Conservation (phyloP, 2,797 vertebrate genomes). For the Melanotaenia pygmaea region DNA sequence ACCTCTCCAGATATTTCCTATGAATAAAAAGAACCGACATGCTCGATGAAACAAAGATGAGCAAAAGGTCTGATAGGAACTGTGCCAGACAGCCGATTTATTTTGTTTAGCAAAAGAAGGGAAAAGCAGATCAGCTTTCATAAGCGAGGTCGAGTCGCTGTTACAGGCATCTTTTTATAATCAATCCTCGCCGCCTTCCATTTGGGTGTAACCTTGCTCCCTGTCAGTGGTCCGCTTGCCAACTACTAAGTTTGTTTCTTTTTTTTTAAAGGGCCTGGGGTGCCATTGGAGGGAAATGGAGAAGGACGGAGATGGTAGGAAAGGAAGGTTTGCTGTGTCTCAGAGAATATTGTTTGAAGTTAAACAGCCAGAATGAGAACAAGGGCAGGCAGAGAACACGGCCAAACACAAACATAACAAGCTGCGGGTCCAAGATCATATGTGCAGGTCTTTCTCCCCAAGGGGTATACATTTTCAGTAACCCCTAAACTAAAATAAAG, state of each 20-base stretch:
- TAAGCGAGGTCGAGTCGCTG: slow-evolving; percentile 68
- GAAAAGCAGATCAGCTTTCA: slow-evolving; percentile 60
- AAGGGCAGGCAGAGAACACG: slow-evolving; percentile 15
- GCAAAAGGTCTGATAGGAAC: slow-evolving; percentile 54
- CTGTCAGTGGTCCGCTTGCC: slow-evolving; percentile 57
- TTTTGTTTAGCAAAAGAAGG: slow-evolving; percentile 60
- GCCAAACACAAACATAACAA: slow-evolving; percentile 36
- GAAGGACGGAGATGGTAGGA: slow-evolving; percentile 35
- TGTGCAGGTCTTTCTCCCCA: slow-evolving; percentile 66
- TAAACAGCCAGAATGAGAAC: slow-evolving; percentile 55
- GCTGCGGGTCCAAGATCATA: slow-evolving; percentile 46
- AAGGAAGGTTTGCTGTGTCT: slow-evolving; percentile 57
- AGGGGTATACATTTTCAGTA: slow-evolving; percentile 59
- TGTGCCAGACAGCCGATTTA: slow-evolving; percentile 57
- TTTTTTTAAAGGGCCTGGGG: slow-evolving; percentile 44
- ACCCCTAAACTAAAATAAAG: slow-evolving; percentile 48
- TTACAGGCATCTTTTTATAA: slow-evolving; percentile 69
- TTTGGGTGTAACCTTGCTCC: slow-evolving; percentile 62
- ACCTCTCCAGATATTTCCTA: slow-evolving; percentile 30
- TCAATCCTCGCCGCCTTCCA: slow-evolving; percentile 57
- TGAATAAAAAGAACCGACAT: slow-evolving; percentile 26
- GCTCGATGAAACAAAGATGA: slow-evolving; percentile 51
- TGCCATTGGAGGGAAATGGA: slow-evolving; percentile 52
- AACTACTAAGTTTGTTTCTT: slow-evolving; percentile 47
- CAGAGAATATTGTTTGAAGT: slow-evolving; percentile 69